Evolutionary conservation across 2,113 vertebrate genomes (phyloP), one percentile per base, ranked within the genome.

Genomic region (Labrus mixtus): DNA sequence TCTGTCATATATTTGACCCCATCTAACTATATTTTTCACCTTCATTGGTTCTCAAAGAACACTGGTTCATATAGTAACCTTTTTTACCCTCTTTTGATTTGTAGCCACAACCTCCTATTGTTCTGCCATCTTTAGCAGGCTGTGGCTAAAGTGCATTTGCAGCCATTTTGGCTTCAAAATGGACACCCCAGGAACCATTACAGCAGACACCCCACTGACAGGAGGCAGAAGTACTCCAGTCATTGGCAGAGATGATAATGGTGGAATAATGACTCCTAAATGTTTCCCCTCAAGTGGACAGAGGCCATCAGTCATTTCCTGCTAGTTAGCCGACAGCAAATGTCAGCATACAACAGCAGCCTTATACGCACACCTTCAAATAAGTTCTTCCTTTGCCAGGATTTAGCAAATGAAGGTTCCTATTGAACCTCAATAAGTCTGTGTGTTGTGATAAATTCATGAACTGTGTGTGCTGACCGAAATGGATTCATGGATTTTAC

Each of bases 231-330:
- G 61, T 69, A 67, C 73, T 83, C 45, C 62, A 80, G 78, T 85
- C 91, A 88, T 88, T 91, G 87, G 84, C 80, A 87, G 78, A 55
- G 80, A 88, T 89, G 84, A 92, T 92, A 90, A 90, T 90, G 86
- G 84, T 73, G 58, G 74, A 89, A 89, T 90, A 91, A 92, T 90
- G 89, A 89, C 78, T 80, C 79, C 85, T 91, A 88, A 92, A 90
- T 90, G 86, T 85, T 82, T 73, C 56, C 78, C 70, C 79, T 56
- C 58, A 88, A 90, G 83, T 88, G 78, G 74, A 87, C 73, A 70
- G 69, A 36, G 67, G 37, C 62, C 63, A 91, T 93, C 87, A 78
- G 62, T 93, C 88, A 92, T 86, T 79, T 76, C 45, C 65, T 74
- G 73, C 73, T 58, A 50, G 75, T 62, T 58, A 81, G 76, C 62